These are phyloP conservation scores for Epizoanthus fatuus DNA, from an alignment of 92 coral and sea anemone genomes.

Conservation along the genomic window DNA sequence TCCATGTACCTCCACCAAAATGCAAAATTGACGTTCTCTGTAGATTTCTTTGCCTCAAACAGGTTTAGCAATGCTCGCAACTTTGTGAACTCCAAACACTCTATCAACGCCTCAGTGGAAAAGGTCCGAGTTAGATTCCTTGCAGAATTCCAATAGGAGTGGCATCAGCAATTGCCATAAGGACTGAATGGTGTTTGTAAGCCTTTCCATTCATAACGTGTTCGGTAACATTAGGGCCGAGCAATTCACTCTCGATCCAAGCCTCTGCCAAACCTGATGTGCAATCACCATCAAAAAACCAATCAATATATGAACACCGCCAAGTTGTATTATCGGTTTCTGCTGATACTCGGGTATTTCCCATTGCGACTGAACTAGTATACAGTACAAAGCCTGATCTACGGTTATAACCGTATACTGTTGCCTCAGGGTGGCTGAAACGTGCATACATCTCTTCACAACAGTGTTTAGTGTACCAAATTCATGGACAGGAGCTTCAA, in stretches of 20 bases:
- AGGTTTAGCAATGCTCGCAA: conserved; percentile 29
- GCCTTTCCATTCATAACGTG: conserved; percentile 58
- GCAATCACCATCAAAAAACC: conserved; percentile 57
- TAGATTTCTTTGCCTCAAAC: conserved; percentile 24
- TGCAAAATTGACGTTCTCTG: too few species aligned
- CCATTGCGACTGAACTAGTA: conserved; percentile 73
- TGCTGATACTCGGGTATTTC: conserved; percentile 58
- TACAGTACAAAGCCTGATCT: conserved; percentile 73
- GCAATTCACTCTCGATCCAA: conserved; percentile 65
- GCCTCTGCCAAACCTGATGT: conserved; percentile 50
- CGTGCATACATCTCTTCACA: conserved; percentile 68
- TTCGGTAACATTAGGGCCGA: conserved; percentile 9
- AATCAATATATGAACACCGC: conserved; percentile 73
- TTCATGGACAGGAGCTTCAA: conserved; percentile 70
- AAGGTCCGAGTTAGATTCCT: conserved; percentile 51
- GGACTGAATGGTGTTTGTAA: conserved; percentile 70
- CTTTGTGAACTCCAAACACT: conserved; percentile 37
- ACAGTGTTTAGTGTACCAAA: conserved; percentile 76
- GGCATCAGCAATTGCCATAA: conserved; percentile 69
- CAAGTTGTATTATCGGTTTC: conserved; percentile 64
- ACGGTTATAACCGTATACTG: conserved; percentile 60
- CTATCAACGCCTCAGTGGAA: conserved; percentile 17
- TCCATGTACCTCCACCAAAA: too few species aligned
- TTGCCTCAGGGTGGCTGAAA: conserved; percentile 62
- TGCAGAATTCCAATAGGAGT: conserved; percentile 30